Evolutionary conservation across 2,888 invertebrate species (phyloP).

Genomic region (Hypomecis atomaria): DNA sequence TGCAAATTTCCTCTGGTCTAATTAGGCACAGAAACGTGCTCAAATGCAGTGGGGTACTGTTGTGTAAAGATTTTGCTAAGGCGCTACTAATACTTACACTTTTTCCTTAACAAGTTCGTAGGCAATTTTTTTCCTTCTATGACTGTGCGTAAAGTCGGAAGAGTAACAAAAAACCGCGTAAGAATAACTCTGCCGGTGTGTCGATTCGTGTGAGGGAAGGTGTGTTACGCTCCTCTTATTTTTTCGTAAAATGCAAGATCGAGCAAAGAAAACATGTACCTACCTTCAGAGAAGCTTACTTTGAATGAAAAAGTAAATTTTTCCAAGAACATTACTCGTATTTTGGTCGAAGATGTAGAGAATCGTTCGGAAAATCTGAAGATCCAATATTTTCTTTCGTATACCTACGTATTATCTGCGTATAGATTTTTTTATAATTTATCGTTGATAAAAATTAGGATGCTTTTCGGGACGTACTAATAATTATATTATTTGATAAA

Average conservation of each 20-base stretch:
- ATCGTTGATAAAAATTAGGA: no score
- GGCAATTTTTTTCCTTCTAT: neutral
- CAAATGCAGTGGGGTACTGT: neutral
- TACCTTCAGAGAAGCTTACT: conserved; percentile 24
- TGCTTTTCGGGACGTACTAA: no score
- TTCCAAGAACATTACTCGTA: conserved; percentile 41
- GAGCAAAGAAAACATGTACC: conserved; percentile 46
- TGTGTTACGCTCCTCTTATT: conserved; percentile 46
- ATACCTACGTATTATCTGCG: no score
- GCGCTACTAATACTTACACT: neutral
- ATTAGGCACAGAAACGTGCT: conserved; percentile 12
- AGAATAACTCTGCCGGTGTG: conserved; percentile 8
- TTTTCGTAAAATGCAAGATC: conserved; percentile 51
- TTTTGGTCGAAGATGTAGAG: conserved; percentile 33
- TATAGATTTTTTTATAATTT: no score
- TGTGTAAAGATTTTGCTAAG: conserved; percentile 4
- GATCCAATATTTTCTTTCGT: conserved; percentile 1
- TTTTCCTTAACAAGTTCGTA: neutral
- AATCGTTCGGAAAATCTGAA: conserved; percentile 19
- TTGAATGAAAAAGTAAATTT: conserved; percentile 44
- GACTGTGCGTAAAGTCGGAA: conserved; percentile 6
- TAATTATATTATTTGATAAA: no score
- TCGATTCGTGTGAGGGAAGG: conserved; percentile 1
- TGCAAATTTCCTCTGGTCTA: conserved; percentile 8
- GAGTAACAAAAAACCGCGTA: conserved; percentile 2